Conservation (phyloP, 30 jellyfish, hydroid and myxozoan species). For the Cassiopea andromeda region DNA sequence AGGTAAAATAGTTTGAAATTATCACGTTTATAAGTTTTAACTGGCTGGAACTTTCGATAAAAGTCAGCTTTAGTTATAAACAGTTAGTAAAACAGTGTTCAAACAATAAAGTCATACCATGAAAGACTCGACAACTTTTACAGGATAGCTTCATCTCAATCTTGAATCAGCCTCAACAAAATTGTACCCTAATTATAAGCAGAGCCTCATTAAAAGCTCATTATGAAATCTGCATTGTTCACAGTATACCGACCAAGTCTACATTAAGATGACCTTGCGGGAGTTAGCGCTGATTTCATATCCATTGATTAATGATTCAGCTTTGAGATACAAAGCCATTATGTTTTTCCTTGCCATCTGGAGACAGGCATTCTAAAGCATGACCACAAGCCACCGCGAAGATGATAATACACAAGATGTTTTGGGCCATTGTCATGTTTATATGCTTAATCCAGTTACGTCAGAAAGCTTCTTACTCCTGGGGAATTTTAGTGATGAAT, state of each 20-base stretch:
- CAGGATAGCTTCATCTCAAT: neutral
- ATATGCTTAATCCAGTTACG: slow-evolving; percentile 6
- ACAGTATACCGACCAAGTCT: slow-evolving; percentile 6
- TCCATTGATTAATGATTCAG: slow-evolving; percentile 28
- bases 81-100: too few species aligned
- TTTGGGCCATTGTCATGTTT: slow-evolving; percentile 15
- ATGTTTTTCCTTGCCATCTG: slow-evolving; percentile 64
- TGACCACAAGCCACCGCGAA: slow-evolving; percentile 71
- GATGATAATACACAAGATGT: slow-evolving; percentile 58
- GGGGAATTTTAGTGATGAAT: neutral
- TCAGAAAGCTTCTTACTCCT: slow-evolving; percentile 4
- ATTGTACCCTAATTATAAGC: neutral
- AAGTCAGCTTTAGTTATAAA: too few species aligned
- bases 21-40: too few species aligned
- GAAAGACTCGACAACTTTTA: neutral
- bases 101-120: neutral
- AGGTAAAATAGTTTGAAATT: too few species aligned
- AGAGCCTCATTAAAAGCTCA: slow-evolving; percentile 3
- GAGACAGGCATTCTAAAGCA: slow-evolving; percentile 36
- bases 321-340: slow-evolving; percentile 32
- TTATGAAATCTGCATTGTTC: slow-evolving; percentile 13
- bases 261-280: slow-evolving; percentile 47
- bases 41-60: too few species aligned
- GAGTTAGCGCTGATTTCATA: slow-evolving; percentile 39
- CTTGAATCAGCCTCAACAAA: neutral